Percentiles rank a stretch among this genome's conserved stretches.
phyloP scores from a whole-genome alignment of 2,797 vertebrate genomes.

The Phoebastria nigripes region DNA sequence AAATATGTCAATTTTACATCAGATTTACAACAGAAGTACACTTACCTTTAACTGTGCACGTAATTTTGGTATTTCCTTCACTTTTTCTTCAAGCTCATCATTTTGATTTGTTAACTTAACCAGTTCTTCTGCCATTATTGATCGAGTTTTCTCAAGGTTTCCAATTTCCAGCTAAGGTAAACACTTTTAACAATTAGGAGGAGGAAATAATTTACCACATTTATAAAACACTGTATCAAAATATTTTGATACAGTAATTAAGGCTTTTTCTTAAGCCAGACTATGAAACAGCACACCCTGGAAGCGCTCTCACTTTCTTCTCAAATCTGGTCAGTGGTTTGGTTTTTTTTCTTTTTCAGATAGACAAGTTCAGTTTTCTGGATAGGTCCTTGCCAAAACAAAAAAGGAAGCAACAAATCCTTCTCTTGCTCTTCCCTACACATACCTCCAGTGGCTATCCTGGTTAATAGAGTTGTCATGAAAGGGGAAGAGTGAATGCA shows the following conservation, averaged over 20 bases:
- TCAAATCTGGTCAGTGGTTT: background rate
- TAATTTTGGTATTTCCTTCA: constrained; percentile 89
- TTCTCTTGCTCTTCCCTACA: background rate
- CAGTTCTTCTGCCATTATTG: constrained; percentile 93
- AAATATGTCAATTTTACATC: background rate
- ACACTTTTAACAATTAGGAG: constrained; percentile 1
- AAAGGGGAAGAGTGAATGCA: background rate
- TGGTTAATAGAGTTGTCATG: background rate
- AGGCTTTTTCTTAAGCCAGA: background rate
- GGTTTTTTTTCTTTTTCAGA: background rate
- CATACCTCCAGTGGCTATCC: background rate
- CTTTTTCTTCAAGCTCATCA: constrained; percentile 91
- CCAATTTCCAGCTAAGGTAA: constrained; percentile 88
- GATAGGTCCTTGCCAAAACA: background rate
- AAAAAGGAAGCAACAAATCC: background rate
- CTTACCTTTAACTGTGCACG: constrained; percentile 86
- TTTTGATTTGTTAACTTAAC: constrained; percentile 94
- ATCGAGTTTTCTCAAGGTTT: constrained; percentile 90
- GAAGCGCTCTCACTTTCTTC: background rate
- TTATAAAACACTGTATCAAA: background rate
- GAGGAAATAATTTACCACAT: background rate
- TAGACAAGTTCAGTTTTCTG: background rate
- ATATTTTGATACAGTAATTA: background rate
- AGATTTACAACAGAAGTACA: background rate
- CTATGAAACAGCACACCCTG: background rate